Conservation (phyloP, 2,113 vertebrate species). For the Lota lota region DNA sequence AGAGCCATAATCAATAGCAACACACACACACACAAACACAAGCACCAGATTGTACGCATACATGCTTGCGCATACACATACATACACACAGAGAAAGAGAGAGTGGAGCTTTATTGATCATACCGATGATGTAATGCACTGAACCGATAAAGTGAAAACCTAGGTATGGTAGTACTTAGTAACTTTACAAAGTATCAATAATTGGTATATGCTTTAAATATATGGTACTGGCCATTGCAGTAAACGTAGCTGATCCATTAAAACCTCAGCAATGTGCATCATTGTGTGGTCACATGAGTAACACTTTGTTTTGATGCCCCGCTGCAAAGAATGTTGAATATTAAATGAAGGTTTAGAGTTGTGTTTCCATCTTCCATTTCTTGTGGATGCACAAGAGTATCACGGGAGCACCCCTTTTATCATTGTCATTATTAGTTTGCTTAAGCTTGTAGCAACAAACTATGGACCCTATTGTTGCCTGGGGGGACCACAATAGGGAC, state of each 20-base stretch:
- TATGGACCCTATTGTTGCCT: not conserved
- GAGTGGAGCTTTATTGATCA: not conserved
- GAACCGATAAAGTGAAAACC: not conserved
- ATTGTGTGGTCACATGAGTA: no score
- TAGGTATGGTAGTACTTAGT: not conserved
- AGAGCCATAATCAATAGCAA: slow-evolving; percentile 52
- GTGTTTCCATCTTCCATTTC: no score
- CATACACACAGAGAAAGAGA: slow-evolving; percentile 18
- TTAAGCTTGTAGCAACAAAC: slow-evolving; percentile 1
- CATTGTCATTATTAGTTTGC: not conserved
- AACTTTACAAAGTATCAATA: not conserved
- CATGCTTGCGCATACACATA: no score
- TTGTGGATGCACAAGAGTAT: no score
- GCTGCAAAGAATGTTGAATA: no score
- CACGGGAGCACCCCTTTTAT: not conserved
- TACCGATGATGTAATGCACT: not conserved
- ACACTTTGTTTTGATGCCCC: no score
- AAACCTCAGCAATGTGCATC: no score
- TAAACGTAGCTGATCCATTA: no score
- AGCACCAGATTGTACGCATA: no score
- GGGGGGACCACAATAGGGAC: not conserved
- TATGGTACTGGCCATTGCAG: no score
- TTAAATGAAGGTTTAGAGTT: no score
- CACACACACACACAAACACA: not conserved
- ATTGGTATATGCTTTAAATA: no score